phyloP scores from a whole-genome alignment of 2,113 vertebrate genomes.

The Alces alces region DNA sequence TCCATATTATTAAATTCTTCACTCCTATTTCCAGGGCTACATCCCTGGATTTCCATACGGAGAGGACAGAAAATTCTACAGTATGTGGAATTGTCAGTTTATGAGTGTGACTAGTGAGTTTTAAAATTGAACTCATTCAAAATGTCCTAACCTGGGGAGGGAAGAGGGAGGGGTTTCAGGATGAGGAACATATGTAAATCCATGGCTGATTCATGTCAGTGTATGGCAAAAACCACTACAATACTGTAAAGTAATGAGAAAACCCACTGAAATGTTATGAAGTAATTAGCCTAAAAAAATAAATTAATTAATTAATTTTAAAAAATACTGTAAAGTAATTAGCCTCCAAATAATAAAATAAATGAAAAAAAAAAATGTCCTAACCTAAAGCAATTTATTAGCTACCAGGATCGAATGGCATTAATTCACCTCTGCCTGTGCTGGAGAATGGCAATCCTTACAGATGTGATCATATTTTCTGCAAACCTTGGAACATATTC shows the following conservation, averaged over 20 bases:
- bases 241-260: too few relatives aligned
- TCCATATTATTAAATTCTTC: neutral
- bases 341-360: too few relatives aligned
- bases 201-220: too few relatives aligned
- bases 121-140: neutral
- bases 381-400: neutral
- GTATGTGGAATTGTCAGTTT: neutral
- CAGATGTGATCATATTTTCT: neutral
- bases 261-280: too few relatives aligned
- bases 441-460: constrained; percentile 22
- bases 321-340: too few relatives aligned
- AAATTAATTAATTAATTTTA: too few relatives aligned
- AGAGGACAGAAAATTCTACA: neutral
- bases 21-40: neutral
- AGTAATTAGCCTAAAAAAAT: too few relatives aligned
- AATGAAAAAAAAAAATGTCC: neutral
- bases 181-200: too few relatives aligned
- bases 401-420: neutral
- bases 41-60: neutral
- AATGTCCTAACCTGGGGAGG: neutral
- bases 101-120: neutral
- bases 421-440: neutral
- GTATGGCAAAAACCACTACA: too few relatives aligned
- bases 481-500: constrained; percentile 23
- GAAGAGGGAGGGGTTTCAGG: too few relatives aligned